A percentile compares a stretch with the other conserved stretches of the same genome.
Evolutionary conservation across 2,113 vertebrate species (phyloP).

Genomic region (Dromiciops gliroides): DNA sequence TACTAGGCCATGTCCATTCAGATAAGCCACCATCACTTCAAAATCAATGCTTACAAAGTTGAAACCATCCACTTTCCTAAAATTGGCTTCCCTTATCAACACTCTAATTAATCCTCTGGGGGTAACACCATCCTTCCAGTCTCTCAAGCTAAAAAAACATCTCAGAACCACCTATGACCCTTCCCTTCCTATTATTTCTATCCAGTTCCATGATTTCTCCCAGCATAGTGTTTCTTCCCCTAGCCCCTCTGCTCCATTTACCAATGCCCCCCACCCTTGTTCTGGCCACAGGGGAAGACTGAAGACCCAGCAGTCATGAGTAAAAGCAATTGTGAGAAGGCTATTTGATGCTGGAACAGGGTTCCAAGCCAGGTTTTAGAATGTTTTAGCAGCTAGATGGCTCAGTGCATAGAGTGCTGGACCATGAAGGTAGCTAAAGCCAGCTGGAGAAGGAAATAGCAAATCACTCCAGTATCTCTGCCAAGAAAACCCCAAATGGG

Average conservation of each 20-base stretch:
- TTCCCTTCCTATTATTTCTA: background rate
- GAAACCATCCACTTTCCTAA: background rate
- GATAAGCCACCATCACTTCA: background rate
- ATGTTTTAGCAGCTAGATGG: background rate
- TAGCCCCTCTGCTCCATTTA: background rate
- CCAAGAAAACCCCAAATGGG: background rate
- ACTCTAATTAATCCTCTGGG: background rate
- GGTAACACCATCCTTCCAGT: background rate
- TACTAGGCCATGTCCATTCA: background rate
- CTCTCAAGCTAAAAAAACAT: background rate
- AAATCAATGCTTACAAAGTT: background rate
- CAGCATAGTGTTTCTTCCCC: background rate
- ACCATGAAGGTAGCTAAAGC: background rate
- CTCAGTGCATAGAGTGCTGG: background rate
- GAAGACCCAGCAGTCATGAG: background rate
- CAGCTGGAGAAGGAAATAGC: background rate
- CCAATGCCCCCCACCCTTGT: rapidly evolving
- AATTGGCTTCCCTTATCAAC: background rate
- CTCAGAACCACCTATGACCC: background rate
- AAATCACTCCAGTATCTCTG: background rate
- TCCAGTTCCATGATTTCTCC: background rate
- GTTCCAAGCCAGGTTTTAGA: background rate
- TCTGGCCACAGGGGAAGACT: background rate
- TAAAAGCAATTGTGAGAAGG: background rate
- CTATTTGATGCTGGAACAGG: background rate